Evolutionary conservation across 2,113 vertebrate species (phyloP), one percentile per base, ranked within the genome.

Genomic region (Oryzias celebensis): DNA sequence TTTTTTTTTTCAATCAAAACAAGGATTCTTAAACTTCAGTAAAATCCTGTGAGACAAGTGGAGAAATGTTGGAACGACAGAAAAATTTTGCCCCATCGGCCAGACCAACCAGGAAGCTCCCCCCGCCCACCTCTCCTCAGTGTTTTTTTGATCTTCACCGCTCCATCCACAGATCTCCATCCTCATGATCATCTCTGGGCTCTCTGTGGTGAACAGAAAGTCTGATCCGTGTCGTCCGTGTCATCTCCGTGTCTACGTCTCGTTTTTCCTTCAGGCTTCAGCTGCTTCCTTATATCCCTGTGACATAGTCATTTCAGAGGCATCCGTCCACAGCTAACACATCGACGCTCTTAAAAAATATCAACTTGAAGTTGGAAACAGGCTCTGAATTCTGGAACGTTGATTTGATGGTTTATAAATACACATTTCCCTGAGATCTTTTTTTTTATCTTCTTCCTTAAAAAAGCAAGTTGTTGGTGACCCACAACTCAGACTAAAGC

Each of bases 221-320:
- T 77, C 60, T 17, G 50, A 52, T 56, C 31, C 77, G 60, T 75
- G 57, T 75, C 60, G 63, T 56, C 49, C 31, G 43, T 77, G 22
- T 75, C 77, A 52, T 43, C 57, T 63, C 57, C 73, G 73, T 86
- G 68, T 81, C 75, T 81, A 58, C 76, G 74, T 86, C 75, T 70
- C 8, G 15, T 73, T 52, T 65, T 55, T 31, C 41, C 51, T 49
- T 26, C n/a, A 75, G 50, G 73, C 67, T 70, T 80, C 47, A 56
- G 57, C 71, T 64, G 69, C 61, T 46, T 20, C 50, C 44, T 53
- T 52, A 22, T 57, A 50, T 79, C 63, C 52, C 59, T 72, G 63
- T 75, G 41, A 51, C 71, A 67, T 58, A 42, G 55, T 70, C 81
- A 80, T 85, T 70, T 65, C 69, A 69, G 56, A 83, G 57, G 62